A percentile compares a stretch with the other conserved stretches of the same genome.
Evolutionary conservation across 2,113 vertebrate species (phyloP).

Genomic region (Carassius carassius): DNA sequence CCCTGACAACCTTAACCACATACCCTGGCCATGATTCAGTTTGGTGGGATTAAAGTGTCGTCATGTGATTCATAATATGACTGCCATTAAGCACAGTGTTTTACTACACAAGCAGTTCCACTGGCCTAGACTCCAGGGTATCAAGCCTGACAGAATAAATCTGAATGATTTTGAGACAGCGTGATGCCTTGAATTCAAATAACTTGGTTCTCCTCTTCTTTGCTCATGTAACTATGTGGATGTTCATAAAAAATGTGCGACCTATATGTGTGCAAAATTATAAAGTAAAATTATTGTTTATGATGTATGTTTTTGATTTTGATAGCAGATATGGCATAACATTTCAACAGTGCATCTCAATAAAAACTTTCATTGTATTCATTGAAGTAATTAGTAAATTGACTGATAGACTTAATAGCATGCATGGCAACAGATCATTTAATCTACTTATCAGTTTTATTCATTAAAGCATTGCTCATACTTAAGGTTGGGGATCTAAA

Average conservation of each 20-base stretch:
- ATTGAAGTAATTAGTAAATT: neutral
- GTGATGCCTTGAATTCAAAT: neutral
- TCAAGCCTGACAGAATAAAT: neutral
- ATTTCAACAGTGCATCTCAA: neutral
- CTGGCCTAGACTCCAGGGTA: neutral
- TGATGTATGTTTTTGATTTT: neutral
- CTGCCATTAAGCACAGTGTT: neutral
- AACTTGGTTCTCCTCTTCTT: neutral
- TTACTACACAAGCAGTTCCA: conserved; percentile 6
- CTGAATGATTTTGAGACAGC: neutral
- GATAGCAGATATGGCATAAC: neutral
- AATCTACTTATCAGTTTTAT: neutral
- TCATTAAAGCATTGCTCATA: neutral
- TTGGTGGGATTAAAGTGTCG: neutral
- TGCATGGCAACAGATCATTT: neutral
- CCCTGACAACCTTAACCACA: conserved; percentile 3
- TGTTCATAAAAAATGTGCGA: neutral
- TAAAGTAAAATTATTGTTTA: neutral
- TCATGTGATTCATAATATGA: conserved; percentile 9
- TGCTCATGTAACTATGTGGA: neutral
- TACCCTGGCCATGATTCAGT: neutral
- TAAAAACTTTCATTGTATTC: neutral
- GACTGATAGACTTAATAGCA: neutral
- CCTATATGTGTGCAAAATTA: neutral
- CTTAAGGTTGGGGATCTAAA: neutral